Evolutionary conservation across 2,797 vertebrate genomes (phyloP).

Genomic region (Micromesistius poutassou): DNA sequence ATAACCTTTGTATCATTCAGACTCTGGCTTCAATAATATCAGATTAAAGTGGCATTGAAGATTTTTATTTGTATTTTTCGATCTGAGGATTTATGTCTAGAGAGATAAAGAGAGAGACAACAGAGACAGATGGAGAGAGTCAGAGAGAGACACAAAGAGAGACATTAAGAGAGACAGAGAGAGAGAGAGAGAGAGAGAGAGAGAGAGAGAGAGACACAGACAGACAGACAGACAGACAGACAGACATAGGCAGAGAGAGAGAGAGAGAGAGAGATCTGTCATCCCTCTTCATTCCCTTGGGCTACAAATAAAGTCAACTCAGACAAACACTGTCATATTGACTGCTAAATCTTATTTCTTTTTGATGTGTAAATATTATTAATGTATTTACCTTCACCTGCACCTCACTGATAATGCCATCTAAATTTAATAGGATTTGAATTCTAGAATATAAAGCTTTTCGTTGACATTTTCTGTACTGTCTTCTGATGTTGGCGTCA

Average conservation of each 20-base stretch:
- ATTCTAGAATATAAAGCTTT: not conserved
- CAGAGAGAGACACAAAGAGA: slow-evolving; percentile 4
- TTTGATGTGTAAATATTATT: not conserved
- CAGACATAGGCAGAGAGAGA: not conserved
- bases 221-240: not conserved
- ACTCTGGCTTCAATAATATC: not conserved
- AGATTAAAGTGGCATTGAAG: not conserved
- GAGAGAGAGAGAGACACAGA: not conserved
- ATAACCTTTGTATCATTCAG: not conserved
- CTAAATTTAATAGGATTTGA: not conserved
- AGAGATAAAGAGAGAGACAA: not conserved
- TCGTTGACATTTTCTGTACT: not conserved
- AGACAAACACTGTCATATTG: not conserved
- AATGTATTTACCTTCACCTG: not conserved
- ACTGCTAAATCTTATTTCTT: not conserved
- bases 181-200: slow-evolving; percentile 5
- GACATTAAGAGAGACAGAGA: not conserved
- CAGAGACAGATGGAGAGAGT: not conserved
- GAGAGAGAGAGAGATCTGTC: not conserved
- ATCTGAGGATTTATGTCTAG: not conserved
- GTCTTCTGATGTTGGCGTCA: not conserved
- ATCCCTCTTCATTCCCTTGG: not conserved
- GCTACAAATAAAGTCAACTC: slow-evolving; percentile 2
- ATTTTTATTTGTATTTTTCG: not conserved
- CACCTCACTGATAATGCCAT: not conserved